These are phyloP conservation scores for Erebia epiphron DNA, from an alignment of 2,888 invertebrate genomes.

Conservation along the genomic window DNA sequence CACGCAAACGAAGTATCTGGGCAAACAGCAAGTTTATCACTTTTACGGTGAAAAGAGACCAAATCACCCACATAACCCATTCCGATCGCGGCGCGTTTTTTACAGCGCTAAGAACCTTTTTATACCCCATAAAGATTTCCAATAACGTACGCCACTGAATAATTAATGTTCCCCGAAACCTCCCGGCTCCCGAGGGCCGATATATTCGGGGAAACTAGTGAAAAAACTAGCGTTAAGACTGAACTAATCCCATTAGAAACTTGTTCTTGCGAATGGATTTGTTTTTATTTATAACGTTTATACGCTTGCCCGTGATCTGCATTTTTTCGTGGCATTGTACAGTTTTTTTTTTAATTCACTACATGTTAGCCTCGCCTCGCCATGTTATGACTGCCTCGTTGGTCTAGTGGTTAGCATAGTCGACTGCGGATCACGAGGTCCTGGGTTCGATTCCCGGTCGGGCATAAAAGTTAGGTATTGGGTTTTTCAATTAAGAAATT, in stretches of 20 bases:
- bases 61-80: slow-evolving; percentile 12
- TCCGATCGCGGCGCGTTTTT: slow-evolving; percentile 19
- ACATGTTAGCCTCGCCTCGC: no score
- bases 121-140: slow-evolving; percentile 36
- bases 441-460: no score
- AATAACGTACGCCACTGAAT: slow-evolving; percentile 34
- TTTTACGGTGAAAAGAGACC: not conserved
- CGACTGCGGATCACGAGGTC: no score
- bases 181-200: not conserved
- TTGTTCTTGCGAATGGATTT: not conserved
- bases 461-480: no score
- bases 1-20: not conserved
- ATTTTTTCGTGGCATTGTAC: no score
- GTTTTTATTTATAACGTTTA: not conserved
- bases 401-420: no score
- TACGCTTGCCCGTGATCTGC: not conserved
- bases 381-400: no score
- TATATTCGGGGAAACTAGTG: slow-evolving; percentile 10
- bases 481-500: no score
- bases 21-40: not conserved
- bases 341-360: no score
- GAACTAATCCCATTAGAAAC: slow-evolving; percentile 8
- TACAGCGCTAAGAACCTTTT: slow-evolving; percentile 26
- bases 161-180: slow-evolving; percentile 28
- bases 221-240: slow-evolving; percentile 15